These are phyloP conservation scores for Autographa pulchrina DNA, from an alignment of 2,888 invertebrate species.

Conservation along the genomic window DNA sequence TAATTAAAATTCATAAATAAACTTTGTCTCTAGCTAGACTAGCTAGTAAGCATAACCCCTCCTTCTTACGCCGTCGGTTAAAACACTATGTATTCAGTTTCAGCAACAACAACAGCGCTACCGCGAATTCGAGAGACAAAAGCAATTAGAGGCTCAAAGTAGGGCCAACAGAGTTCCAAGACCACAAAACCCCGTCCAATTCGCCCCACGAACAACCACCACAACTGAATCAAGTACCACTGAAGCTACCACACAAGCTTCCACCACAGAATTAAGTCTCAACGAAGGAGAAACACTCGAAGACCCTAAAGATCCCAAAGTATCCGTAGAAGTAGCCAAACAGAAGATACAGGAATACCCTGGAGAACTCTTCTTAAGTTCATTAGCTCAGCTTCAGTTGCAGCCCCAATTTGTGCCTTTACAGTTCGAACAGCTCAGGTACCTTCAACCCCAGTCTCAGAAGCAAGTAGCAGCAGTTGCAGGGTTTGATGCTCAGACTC, in stretches of 20 bases:
- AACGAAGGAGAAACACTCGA: slow-evolving; percentile 77
- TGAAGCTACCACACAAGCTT: slow-evolving; percentile 67
- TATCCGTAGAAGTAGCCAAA: slow-evolving; percentile 80
- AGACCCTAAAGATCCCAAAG: slow-evolving; percentile 67
- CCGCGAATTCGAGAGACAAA: slow-evolving; percentile 78
- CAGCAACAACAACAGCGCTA: slow-evolving; percentile 80
- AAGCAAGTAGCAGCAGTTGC: slow-evolving; percentile 71
- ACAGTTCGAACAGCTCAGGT: slow-evolving; percentile 67
- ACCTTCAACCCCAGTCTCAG: slow-evolving; percentile 71
- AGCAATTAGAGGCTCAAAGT: slow-evolving; percentile 70
- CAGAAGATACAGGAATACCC: slow-evolving; percentile 83
- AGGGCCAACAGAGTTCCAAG: slow-evolving; percentile 66
- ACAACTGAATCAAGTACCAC: slow-evolving; percentile 68
- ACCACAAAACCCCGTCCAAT: slow-evolving; percentile 74
- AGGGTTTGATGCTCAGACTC: slow-evolving; percentile 78
- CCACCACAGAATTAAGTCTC: slow-evolving; percentile 73
- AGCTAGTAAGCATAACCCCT: too few relatives aligned
- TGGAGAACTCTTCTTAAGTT: slow-evolving; percentile 79
- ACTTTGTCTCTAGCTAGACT: too few relatives aligned
- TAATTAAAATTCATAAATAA: too few relatives aligned
- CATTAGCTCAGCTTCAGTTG: slow-evolving; percentile 78
- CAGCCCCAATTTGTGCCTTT: slow-evolving; percentile 78
- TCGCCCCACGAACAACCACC: slow-evolving; percentile 68
- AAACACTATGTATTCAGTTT: slow-evolving; percentile 66
- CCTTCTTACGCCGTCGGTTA: too few relatives aligned